phyloP scores from a whole-genome alignment of 1,140 invertebrate genomes.

The Lordiphosa clarofinis region DNA sequence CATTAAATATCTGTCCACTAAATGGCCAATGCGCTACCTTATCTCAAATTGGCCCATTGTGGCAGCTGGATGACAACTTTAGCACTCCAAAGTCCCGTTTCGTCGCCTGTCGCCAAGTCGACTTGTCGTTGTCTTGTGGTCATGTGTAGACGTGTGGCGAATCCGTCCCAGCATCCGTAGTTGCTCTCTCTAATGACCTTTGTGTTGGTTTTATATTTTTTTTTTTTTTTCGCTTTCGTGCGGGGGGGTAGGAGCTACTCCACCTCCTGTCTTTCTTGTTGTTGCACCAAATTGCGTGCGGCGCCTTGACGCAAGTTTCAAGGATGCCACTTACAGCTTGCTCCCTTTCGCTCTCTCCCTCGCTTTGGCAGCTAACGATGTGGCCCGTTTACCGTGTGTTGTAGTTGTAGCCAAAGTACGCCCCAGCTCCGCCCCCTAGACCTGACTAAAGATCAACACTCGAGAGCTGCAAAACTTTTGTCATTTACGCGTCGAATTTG shows the following conservation, averaged over 20 bases:
- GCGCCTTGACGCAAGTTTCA: conserved; percentile 61
- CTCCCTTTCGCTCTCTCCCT: neutral
- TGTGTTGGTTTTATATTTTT: conserved; percentile 7
- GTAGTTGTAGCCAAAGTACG: conserved; percentile 20
- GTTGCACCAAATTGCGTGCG: conserved; percentile 67
- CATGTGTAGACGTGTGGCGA: conserved; percentile 7
- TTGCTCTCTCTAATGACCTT: conserved; percentile 11
- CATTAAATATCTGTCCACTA: too few species aligned
- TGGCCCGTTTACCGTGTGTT: conserved; percentile 53
- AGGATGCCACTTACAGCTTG: conserved; percentile 66
- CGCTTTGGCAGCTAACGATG: conserved; percentile 63
- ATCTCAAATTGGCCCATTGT: too few species aligned
- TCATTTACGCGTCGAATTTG: conserved; percentile 71
- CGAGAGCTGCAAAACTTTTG: conserved; percentile 66
- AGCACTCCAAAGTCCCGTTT: neutral
- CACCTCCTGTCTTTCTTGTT: conserved; percentile 17
- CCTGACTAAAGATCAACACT: conserved; percentile 71
- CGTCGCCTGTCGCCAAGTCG: neutral
- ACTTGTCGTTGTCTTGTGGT: neutral
- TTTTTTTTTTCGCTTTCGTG: conserved; percentile 2
- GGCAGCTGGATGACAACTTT: too few species aligned
- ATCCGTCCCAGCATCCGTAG: neutral
- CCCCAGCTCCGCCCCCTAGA: conserved; percentile 24
- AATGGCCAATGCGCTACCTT: too few species aligned
- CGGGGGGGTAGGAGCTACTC: neutral